Evolutionary conservation across 2,797 vertebrate species (phyloP), one percentile per base, ranked within the genome.

Genomic region (Apodemus agrarius): DNA sequence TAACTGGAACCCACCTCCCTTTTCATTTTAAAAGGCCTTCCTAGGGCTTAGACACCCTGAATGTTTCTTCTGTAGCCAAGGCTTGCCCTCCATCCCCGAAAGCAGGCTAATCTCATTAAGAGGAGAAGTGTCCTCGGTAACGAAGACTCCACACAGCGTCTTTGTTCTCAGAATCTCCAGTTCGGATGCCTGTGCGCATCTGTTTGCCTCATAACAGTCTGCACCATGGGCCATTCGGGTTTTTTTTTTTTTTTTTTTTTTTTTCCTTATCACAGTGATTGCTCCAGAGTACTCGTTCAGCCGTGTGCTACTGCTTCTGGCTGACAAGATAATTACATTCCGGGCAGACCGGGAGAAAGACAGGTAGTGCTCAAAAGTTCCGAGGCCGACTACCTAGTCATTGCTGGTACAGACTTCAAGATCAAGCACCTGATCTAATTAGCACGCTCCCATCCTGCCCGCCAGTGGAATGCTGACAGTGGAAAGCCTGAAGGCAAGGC

Each of bases 291-390:
- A 40, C 89, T 87, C n/a, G 0, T 76, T 97, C 95, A 89, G 92
- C 76, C 85, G 86, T 75, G 94, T 1, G 1, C 90, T 65, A 14
- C 61, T 46, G 92, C 94, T 95, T 85, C 91, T 34, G 67, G 93
- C 97, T 98, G 98, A 98, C 97, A 97, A 98, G 97, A 97, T 97
- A 97, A 98, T 98, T 98, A 97, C 97, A 97, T 96, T 97, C 95
- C 26, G 26, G 94, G 92, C 94, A 97, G 95, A 93, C 80, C 31
- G 72, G 29, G 88, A 97, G 94, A 97, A 96, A 97, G 95, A 95
- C 96, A 92, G 97, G 95, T 94, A 97, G 94, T 94, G 87, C 96
- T 97, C 92, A 49, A 95, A 97, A 97, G 96, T 97, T 97, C 96
- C 2, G 2, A 93, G 87, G 92, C 92, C 0, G 29, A 90, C 97